These are phyloP conservation scores for Cactoblastis cactorum DNA, from an alignment of 2,888 invertebrate species.

Conservation along the genomic window DNA sequence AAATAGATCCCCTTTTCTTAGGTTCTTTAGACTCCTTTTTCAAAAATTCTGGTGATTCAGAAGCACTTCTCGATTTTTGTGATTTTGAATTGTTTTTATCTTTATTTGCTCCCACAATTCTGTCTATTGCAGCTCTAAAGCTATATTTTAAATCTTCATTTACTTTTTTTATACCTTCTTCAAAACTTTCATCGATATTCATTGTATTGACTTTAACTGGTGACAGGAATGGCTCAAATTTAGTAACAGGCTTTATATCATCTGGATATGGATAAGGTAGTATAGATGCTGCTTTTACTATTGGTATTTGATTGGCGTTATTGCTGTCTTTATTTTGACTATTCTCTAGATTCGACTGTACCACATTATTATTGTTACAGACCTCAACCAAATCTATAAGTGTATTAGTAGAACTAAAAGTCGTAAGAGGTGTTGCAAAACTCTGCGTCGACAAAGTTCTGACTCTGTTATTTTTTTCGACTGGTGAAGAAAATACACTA, in stretches of 20 bases:
- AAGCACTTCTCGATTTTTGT: conserved; percentile 15
- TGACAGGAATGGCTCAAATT: conserved; percentile 27
- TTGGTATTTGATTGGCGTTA: conserved; percentile 27
- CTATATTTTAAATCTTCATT: conserved; percentile 59
- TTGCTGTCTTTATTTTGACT: conserved; percentile 14
- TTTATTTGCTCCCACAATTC: conserved; percentile 49
- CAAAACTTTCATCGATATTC: conserved; percentile 33
- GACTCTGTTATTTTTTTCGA: conserved; percentile 40
- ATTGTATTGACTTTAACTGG: conserved; percentile 18
- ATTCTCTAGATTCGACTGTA: conserved; percentile 13
- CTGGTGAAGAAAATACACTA: conserved; percentile 48
- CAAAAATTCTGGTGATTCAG: not conserved
- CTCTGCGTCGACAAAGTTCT: conserved; percentile 2
- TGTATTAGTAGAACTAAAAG: not conserved
- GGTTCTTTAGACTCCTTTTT: not conserved
- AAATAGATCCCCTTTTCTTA: not conserved
- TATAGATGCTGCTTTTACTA: conserved; percentile 54
- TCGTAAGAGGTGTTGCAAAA: not conserved
- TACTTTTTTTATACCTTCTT: conserved; percentile 55
- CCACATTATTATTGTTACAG: conserved; percentile 14
- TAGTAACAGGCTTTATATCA: conserved; percentile 33
- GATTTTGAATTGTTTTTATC: conserved; percentile 25
- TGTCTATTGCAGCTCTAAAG: conserved; percentile 61
- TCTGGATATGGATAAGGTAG: conserved; percentile 54
- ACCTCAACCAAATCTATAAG: conserved; percentile 7